Conservation (phyloP, 2,797 vertebrate genomes). For the Sylvia borin region DNA sequence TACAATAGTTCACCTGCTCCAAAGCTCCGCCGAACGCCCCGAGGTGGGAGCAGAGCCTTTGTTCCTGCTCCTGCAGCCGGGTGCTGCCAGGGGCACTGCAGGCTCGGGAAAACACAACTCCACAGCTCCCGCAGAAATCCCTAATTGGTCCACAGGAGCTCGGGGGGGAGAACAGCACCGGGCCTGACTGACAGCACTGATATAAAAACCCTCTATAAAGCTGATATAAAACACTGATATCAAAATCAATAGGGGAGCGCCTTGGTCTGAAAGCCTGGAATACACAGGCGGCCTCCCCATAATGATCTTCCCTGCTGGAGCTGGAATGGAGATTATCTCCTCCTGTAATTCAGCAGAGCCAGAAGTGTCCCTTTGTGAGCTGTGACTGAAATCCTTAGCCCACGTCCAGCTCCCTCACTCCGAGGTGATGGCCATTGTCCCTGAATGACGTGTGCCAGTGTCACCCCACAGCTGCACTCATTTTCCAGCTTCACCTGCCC, state of each 20-base stretch:
- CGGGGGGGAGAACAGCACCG: not conserved
- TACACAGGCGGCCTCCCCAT: not conserved
- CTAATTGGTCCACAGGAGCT: not conserved
- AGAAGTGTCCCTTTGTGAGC: not conserved
- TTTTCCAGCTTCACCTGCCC: not conserved
- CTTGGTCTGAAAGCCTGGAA: slow-evolving; percentile 31
- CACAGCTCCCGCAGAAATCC: not conserved
- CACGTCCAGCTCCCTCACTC: not conserved
- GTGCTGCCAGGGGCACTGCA: not conserved
- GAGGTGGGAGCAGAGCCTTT: not conserved
- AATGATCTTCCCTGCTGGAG: slow-evolving; percentile 19
- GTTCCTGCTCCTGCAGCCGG: not conserved
- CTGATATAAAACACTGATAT: not conserved
- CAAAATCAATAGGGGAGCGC: not conserved
- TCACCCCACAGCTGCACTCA: not conserved
- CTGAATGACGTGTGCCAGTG: not conserved
- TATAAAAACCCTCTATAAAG: not conserved
- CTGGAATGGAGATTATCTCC: not conserved
- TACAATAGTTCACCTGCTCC: not conserved
- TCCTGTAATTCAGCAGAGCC: not conserved
- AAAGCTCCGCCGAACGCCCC: not conserved
- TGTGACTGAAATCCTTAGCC: not conserved
- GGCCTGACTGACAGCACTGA: not conserved
- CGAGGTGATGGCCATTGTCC: not conserved
- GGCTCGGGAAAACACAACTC: not conserved